phyloP scores from a whole-genome alignment of 2,113 vertebrate species.

The Alectura lathami region DNA sequence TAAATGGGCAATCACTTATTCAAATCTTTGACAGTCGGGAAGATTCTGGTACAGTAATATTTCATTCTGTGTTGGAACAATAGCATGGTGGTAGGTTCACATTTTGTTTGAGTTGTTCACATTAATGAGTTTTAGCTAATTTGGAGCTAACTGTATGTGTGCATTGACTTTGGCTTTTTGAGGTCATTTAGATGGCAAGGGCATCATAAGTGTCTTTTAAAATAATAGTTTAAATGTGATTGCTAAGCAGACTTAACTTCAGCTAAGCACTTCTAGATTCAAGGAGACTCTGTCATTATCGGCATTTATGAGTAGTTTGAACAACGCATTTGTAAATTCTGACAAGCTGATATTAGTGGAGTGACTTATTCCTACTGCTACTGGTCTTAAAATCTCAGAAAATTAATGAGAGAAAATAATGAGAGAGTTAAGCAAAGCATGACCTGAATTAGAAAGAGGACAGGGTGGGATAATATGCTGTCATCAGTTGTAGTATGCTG shows the following conservation, averaged over 20 bases:
- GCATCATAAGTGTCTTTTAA: neutral
- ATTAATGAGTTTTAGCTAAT: neutral
- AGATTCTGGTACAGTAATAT: neutral
- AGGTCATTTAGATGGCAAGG: neutral
- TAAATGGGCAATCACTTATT: neutral
- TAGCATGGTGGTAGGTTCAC: neutral
- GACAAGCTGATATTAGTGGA: neutral
- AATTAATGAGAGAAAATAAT: neutral
- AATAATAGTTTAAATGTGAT: neutral
- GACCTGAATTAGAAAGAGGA: neutral
- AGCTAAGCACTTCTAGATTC: neutral
- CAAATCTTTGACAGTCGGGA: neutral
- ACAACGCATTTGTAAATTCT: neutral
- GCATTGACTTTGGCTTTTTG: neutral
- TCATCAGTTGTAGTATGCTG: neutral
- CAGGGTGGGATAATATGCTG: neutral
- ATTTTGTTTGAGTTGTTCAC: neutral
- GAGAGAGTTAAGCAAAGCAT: neutral
- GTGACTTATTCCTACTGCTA: neutral
- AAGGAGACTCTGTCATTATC: neutral
- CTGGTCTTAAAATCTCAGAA: neutral
- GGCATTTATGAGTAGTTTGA: conserved; percentile 2
- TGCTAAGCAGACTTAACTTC: neutral
- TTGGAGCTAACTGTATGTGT: neutral
- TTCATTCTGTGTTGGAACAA: neutral